Percentiles rank a stretch among this genome's conserved stretches.
phyloP scores from a whole-genome alignment of 2,113 vertebrate species.

The Orthonyx spaldingii region DNA sequence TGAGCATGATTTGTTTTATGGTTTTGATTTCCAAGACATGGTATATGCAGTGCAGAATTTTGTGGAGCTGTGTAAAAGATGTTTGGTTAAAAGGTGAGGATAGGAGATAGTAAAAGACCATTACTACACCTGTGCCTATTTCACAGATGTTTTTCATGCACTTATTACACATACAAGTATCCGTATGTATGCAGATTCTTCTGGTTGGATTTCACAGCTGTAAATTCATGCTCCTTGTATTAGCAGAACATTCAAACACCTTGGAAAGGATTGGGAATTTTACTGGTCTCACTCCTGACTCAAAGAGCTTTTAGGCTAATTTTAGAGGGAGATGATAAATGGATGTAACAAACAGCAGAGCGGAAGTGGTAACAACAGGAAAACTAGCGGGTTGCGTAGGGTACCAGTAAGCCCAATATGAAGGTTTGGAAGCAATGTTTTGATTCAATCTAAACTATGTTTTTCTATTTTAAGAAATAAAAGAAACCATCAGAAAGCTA shows the following conservation, averaged over 20 bases:
- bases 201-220: not conserved
- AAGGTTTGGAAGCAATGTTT: not conserved
- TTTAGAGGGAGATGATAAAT: not conserved
- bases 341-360: not conserved
- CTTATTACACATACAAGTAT: not conserved
- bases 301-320: not conserved
- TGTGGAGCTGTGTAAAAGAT: not conserved
- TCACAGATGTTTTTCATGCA: not conserved
- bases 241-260: not conserved
- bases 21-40: not conserved
- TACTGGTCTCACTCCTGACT: not conserved
- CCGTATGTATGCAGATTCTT: not conserved
- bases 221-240: not conserved
- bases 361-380: not conserved
- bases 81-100: not conserved
- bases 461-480: slow-evolving; percentile 20
- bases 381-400: not conserved
- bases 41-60: not conserved
- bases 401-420: not conserved
- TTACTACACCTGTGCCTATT: not conserved
- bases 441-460: not conserved
- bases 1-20: not conserved
- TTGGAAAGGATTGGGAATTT: not conserved
- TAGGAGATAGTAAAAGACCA: not conserved
- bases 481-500: not conserved